A percentile compares a stretch with the other conserved stretches of the same genome.
phyloP scores from a whole-genome alignment of 1,140 invertebrate genomes.

The Amphibalanus amphitrite region DNA sequence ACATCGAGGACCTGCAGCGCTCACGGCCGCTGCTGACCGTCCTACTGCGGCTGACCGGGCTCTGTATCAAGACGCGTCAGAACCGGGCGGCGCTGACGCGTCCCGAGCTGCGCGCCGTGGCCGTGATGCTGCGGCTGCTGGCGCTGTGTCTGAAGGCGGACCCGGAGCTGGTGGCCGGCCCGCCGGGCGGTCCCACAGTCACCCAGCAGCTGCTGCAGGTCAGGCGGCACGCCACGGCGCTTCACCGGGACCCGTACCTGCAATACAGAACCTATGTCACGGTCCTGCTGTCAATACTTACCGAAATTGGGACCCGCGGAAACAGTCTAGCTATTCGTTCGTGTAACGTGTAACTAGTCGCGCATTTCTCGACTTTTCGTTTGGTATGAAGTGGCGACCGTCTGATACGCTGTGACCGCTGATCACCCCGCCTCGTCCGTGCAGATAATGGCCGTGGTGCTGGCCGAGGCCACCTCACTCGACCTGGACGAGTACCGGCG shows the following conservation, averaged over 20 bases:
- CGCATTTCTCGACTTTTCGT: too few species aligned
- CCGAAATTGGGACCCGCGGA: too few species aligned
- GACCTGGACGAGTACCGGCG: slow-evolving; percentile 16
- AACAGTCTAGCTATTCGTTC: too few species aligned
- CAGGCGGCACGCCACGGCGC: slow-evolving; percentile 12
- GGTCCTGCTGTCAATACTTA: too few species aligned
- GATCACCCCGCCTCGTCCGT: too few species aligned
- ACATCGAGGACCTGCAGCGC: slow-evolving; percentile 48
- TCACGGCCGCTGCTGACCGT: slow-evolving; percentile 65
- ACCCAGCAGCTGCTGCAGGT: slow-evolving; percentile 65
- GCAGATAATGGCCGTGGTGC: slow-evolving; percentile 1
- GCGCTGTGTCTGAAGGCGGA: slow-evolving; percentile 30
- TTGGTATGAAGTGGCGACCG: too few species aligned
- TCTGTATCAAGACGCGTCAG: slow-evolving; percentile 55
- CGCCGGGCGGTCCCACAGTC: slow-evolving; percentile 42
- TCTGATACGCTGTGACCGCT: too few species aligned
- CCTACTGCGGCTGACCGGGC: slow-evolving; percentile 60
- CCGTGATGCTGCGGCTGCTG: slow-evolving; percentile 45
- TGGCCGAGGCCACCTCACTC: background rate
- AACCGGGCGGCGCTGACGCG: slow-evolving; percentile 49
- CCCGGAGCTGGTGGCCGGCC: slow-evolving; percentile 39
- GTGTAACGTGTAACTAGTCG: too few species aligned
- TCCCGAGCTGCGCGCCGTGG: slow-evolving; percentile 47
- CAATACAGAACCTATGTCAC: too few species aligned
- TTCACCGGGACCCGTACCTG: too few species aligned